These are phyloP conservation scores for Cantharis rustica DNA, from an alignment of 2,888 invertebrate species.

Conservation along the genomic window DNA sequence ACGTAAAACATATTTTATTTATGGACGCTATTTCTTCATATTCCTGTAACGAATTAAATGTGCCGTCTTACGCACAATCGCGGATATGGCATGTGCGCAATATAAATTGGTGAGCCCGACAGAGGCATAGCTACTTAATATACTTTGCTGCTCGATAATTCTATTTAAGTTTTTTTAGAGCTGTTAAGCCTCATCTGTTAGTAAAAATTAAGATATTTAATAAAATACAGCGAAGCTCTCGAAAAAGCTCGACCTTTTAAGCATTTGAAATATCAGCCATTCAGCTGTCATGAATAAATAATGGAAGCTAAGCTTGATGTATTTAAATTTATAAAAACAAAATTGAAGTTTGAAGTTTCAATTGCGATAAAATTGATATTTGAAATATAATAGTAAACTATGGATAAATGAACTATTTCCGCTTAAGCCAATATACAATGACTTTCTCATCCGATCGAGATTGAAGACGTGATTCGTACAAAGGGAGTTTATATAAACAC, in stretches of 20 bases:
- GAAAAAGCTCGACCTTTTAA: not conserved
- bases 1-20: not conserved
- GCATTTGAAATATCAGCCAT: not conserved
- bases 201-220: not conserved
- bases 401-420: not conserved
- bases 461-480: constrained; percentile 31
- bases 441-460: constrained; percentile 23
- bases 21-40: not conserved
- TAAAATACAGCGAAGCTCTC: not conserved
- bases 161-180: not conserved
- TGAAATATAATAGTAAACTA: not conserved
- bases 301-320: not conserved
- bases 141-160: not conserved
- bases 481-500: constrained; percentile 29
- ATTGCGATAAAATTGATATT: not conserved
- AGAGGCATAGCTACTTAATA: not conserved
- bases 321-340: not conserved
- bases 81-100: not conserved
- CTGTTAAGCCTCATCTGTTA: not conserved
- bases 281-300: not conserved
- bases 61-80: not conserved
- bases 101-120: not conserved
- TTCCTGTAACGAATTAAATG: not conserved
- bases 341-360: not conserved
- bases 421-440: constrained; percentile 11